Evolutionary conservation across 2,888 invertebrate species (phyloP).

Genomic region (Agriopis leucophaearia): DNA sequence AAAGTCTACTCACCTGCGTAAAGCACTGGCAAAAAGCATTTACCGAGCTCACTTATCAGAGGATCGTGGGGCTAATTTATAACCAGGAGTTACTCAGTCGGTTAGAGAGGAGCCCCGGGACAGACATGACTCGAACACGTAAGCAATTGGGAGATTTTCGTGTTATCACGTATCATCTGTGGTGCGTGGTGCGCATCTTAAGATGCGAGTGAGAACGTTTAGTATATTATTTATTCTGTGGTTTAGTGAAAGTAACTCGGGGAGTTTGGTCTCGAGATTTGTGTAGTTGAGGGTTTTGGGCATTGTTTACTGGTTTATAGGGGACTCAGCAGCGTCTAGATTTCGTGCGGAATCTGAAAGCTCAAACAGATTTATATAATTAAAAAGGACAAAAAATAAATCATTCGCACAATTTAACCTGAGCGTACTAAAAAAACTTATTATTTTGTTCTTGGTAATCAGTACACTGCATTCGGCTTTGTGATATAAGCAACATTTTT

Average conservation of each 20-base stretch:
- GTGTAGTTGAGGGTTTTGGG: conserved; percentile 5
- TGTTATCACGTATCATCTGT: conserved; percentile 86
- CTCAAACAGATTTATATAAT: no score
- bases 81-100: conserved; percentile 80
- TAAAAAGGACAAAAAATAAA: no score
- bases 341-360: no score
- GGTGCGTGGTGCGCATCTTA: conserved; percentile 77
- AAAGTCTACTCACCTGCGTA: conserved; percentile 79
- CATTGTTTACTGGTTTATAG: neutral
- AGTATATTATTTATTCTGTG: no score
- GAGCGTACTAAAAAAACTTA: no score
- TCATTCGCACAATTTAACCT: no score
- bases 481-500: no score
- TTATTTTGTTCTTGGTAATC: no score
- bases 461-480: no score
- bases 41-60: conserved; percentile 77
- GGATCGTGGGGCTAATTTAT: conserved; percentile 81
- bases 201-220: conserved; percentile 50
- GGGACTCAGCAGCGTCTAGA: neutral
- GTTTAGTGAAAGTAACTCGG: conserved; percentile 67
- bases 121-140: conserved; percentile 76
- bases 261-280: conserved; percentile 52
- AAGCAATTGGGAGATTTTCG: conserved; percentile 86
- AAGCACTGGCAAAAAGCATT: conserved; percentile 74
- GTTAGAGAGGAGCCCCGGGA: conserved; percentile 60